These are phyloP conservation scores for Synergus gifuensis DNA, from an alignment of 2,888 invertebrate genomes.

Conservation along the genomic window DNA sequence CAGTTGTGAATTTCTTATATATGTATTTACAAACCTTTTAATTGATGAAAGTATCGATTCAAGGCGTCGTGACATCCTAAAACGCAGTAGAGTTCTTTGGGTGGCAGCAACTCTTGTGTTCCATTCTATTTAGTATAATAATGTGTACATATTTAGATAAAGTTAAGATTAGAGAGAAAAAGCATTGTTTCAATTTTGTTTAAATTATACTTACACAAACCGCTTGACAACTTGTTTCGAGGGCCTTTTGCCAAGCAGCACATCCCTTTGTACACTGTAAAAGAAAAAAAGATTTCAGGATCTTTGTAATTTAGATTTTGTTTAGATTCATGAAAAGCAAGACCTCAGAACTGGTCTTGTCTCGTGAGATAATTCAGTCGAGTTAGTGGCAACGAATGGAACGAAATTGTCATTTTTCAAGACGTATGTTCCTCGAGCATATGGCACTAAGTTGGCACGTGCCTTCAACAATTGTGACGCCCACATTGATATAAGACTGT, in stretches of 20 bases:
- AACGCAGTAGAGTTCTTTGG: constrained; percentile 87
- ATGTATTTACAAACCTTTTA: constrained; percentile 80
- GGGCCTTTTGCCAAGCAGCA: constrained; percentile 86
- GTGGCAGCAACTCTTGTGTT: constrained; percentile 83
- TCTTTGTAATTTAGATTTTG: background rate
- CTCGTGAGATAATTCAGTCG: constrained; percentile 49
- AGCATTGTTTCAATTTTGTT: no score
- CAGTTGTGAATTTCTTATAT: background rate
- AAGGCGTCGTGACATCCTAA: constrained; percentile 91
- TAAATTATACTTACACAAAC: constrained; percentile 87
- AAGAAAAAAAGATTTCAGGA: constrained; percentile 61
- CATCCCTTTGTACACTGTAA: constrained; percentile 91
- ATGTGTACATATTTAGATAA: background rate
- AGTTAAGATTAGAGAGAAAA: background rate
- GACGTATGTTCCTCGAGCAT: constrained; percentile 46
- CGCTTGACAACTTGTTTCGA: constrained; percentile 87
- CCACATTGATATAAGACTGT: constrained; percentile 46
- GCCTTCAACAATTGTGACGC: constrained; percentile 51
- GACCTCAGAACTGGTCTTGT: background rate
- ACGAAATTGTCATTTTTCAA: constrained; percentile 54
- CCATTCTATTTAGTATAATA: constrained; percentile 80
- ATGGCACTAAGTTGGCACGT: constrained; percentile 51
- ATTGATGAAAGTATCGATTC: constrained; percentile 85
- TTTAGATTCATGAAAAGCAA: constrained; percentile 41
- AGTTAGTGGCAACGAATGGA: constrained; percentile 52